Conservation (phyloP, 2,888 invertebrate genomes). For the Papilio elwesi region DNA sequence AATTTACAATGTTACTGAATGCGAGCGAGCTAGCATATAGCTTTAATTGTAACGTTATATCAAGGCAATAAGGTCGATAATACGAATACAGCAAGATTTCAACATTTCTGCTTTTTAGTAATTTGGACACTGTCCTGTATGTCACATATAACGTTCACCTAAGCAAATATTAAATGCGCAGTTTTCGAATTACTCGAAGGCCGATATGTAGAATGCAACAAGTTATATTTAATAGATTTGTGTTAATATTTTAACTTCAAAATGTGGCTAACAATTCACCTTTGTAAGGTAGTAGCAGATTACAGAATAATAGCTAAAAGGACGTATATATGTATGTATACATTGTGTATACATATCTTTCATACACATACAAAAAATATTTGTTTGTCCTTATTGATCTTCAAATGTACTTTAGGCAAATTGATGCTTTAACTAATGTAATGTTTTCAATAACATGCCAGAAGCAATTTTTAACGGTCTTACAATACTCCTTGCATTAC, state of each 20-base stretch:
- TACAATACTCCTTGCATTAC: slow-evolving; percentile 22
- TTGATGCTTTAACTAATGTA: not conserved
- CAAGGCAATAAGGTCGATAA: not conserved
- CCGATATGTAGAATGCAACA: slow-evolving; percentile 39
- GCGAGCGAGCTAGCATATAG: not conserved
- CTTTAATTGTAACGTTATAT: slow-evolving; percentile 2
- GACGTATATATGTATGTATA: too few relatives aligned
- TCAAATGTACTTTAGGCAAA: not conserved
- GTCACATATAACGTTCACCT: slow-evolving; percentile 59
- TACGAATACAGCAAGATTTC: not conserved
- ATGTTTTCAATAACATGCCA: slow-evolving; percentile 6
- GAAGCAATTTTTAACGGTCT: slow-evolving; percentile 7
- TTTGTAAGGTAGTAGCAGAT: too few relatives aligned
- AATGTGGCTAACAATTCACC: not conserved
- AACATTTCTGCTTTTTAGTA: not conserved
- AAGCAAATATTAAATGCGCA: slow-evolving; percentile 60
- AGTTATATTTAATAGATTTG: not conserved
- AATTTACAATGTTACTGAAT: slow-evolving; percentile 12
- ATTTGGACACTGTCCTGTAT: slow-evolving; percentile 21
- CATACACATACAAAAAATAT: not conserved
- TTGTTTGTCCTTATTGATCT: slow-evolving; percentile 6
- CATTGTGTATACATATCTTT: too few relatives aligned
- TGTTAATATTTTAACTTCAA: not conserved
- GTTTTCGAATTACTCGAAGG: slow-evolving; percentile 54
- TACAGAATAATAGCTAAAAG: too few relatives aligned